Evolutionary conservation across 2,888 invertebrate genomes (phyloP).

Genomic region (Lycophotia porphyrea): DNA sequence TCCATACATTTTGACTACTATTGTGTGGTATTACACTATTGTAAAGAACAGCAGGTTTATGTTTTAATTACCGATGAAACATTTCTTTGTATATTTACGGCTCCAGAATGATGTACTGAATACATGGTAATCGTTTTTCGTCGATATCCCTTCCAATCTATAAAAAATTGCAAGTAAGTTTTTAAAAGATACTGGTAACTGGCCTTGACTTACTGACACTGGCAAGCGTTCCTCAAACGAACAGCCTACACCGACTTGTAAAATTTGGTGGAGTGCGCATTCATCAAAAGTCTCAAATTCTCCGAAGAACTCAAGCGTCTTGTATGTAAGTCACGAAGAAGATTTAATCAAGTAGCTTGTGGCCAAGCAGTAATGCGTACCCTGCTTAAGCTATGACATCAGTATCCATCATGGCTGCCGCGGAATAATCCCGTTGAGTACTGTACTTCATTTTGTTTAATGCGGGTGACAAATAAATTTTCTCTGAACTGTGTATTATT

Average conservation of each 20-base stretch:
- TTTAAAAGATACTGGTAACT: background rate
- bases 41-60: background rate
- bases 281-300: background rate
- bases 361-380: conserved; percentile 22
- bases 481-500: conserved; percentile 32
- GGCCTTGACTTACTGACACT: background rate
- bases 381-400: conserved; percentile 44
- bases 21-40: background rate
- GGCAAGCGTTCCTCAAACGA: background rate
- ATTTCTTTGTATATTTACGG: background rate
- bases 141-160: background rate
- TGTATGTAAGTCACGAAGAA: background rate
- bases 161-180: background rate
- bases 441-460: conserved; percentile 47
- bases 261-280: background rate
- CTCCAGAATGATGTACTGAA: no score
- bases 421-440: conserved; percentile 40
- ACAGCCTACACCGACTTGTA: background rate
- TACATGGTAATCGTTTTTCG: background rate
- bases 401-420: conserved; percentile 32
- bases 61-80: background rate
- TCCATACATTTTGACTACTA: background rate
- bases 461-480: conserved; percentile 43
- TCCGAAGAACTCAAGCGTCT: background rate
- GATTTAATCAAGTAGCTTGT: background rate